A percentile compares a stretch with the other conserved stretches of the same genome.
phyloP scores from a whole-genome alignment of 2,797 vertebrate species.

The Podargus strigoides region DNA sequence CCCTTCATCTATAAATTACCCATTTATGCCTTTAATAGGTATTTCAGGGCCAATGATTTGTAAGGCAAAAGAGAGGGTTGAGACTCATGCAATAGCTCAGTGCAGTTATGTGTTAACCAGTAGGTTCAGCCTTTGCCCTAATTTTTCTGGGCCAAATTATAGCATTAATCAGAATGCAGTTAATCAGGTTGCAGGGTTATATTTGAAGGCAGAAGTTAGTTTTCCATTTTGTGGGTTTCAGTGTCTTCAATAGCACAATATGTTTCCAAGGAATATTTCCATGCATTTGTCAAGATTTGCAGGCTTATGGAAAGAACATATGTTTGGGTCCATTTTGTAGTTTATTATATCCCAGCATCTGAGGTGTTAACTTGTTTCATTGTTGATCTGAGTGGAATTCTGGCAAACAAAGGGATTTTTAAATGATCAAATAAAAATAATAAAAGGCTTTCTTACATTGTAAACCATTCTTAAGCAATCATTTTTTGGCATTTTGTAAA shows the following conservation, averaged over 20 bases:
- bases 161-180: neutral
- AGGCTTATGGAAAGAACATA: neutral
- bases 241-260: neutral
- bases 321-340: neutral
- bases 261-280: neutral
- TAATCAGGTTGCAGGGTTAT: neutral
- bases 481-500: neutral
- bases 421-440: constrained; percentile 25
- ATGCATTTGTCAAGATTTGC: neutral
- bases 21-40: constrained; percentile 40
- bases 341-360: neutral
- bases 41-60: constrained; percentile 55
- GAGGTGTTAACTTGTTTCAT: constrained; percentile 26
- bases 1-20: constrained; percentile 58
- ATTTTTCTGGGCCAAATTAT: constrained; percentile 22
- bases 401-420: constrained; percentile 9
- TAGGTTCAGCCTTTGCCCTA: neutral
- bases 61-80: constrained; percentile 23
- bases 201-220: neutral
- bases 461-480: neutral
- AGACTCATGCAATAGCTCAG: neutral
- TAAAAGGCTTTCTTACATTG: neutral
- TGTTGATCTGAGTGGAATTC: neutral
- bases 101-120: constrained; percentile 22
- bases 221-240: neutral